Base-by-base conservation (phyloP, 2,888 invertebrate genomes). In the Coenonympha arcania region DNA sequence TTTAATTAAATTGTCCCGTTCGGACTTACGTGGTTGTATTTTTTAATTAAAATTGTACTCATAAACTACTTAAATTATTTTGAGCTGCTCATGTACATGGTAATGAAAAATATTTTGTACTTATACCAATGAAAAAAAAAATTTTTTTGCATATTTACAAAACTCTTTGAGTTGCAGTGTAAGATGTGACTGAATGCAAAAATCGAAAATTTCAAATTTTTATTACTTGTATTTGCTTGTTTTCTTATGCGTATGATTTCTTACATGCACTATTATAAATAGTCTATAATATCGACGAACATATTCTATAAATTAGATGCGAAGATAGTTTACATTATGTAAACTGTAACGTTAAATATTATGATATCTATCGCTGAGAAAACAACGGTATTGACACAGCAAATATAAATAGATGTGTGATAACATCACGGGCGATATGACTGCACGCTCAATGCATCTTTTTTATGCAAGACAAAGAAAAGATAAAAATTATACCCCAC, bases 321-420 rank as follows among this genome's bases (percentile, higher is more conserved):
- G 34, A 20, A 50, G 22, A 36, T 19, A 48, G 48, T 54, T 56
- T 48, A 55, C 52, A 42, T 22, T 40, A 13, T 41, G 42, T 48
- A 45, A 49, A 49, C 13, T 41, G 42, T 48, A 45, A 49, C 48
- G 48, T 51, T 47, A 54, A 58, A 61, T 64, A 63, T 65, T 64
- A 64, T 62, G 57, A 63, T 61, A 51, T 56, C 54, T 60, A 55
- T 54, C 44, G 46, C 49, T 42, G 52, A 59, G 53, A 59, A 59
- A 58, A 60, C 62, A 61, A 51, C 40, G 31, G 44, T 62, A 62
- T 61, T 63, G 61, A 61, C 59, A 57, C 61, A 65, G 61, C 60
- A 65, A 60, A 61, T 22, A 34, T 34, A 34, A 44, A 34, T 54
- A 61, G 45, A 53, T 52, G 45, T 19, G 37, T 20, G 53, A 61